Percentiles rank a stretch among this genome's conserved stretches.
These are phyloP conservation scores for Bradypodion pumilum DNA, from an alignment of 2,797 vertebrate species.

Conservation along the genomic window DNA sequence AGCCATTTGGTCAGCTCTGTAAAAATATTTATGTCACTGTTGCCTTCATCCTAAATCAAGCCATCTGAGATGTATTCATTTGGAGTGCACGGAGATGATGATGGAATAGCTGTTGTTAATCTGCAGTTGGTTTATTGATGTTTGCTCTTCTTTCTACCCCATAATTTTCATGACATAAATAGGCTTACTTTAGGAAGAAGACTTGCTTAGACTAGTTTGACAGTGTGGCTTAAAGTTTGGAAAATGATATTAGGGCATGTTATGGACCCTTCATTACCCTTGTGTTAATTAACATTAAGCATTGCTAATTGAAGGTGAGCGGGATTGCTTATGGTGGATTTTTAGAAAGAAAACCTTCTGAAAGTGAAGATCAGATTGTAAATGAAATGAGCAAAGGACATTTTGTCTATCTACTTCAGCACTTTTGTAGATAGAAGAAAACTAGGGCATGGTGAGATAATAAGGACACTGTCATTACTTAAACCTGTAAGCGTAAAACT, in stretches of 20 bases:
- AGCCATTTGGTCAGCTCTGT: not conserved
- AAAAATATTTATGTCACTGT: not conserved
- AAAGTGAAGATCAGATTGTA: not conserved
- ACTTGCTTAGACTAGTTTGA: not conserved
- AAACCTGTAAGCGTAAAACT: not conserved
- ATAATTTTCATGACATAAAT: constrained; percentile 3
- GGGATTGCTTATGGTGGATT: not conserved
- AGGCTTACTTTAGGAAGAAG: constrained; percentile 7
- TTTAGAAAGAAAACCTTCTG: not conserved
- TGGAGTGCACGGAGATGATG: constrained; percentile 35
- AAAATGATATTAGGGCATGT: not conserved
- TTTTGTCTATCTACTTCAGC: not conserved
- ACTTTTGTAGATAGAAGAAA: not conserved
- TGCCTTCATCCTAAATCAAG: constrained; percentile 18
- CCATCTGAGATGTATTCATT: not conserved
- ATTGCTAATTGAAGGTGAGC: not conserved
- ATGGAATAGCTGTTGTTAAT: not conserved
- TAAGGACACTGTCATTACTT: not conserved
- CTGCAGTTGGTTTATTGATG: constrained; percentile 55
- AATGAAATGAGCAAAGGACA: not conserved
- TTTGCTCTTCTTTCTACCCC: constrained; percentile 23
- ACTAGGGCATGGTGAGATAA: not conserved
- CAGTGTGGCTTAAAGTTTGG: not conserved
- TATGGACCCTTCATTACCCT: not conserved
- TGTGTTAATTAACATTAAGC: not conserved